Evolutionary conservation across 2,797 vertebrate genomes (phyloP), one percentile per base, ranked within the genome.

Genomic region (Bufotes viridis): DNA sequence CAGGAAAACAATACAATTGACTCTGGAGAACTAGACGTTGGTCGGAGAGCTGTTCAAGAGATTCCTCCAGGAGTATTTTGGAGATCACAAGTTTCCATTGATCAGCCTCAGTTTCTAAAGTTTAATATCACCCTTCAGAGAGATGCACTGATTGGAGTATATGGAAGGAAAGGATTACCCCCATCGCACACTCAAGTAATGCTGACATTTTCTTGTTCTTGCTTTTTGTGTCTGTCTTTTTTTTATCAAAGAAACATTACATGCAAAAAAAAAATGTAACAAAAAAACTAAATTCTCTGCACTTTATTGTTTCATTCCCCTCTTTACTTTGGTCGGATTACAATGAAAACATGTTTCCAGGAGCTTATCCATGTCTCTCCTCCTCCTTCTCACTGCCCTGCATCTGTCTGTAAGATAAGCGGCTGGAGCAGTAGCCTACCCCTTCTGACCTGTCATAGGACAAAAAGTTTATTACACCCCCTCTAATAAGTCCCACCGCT

Each of bases 121-220:
- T 99, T 99, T 96, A 99, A 99, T 96, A 98, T 99, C 94, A 99
- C 98, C 22, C 97, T 99, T 90, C 98, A 98, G 95, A 99, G 97
- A 94, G 98, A 99, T 63, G 98, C 98, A 34, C 90, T 99, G 93
- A 98, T 99, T 22, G 98, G 98, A 91, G 97, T 99, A 1, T 99
- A 99, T 17, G 98, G 98, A 87, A 95, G 98, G 89, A 99, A 99
- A 93, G 98, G 98, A 57, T 96, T 99, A 22, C 97, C 97, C 17
- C 98, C 98, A 26, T 97, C 98, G 80, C 98, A 99, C 91, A 99
- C 98, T 42, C 98, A 99, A 97, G 98, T 99, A 92, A 93, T 69
- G 18, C 22, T 12, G 12, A 7, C 2, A 51, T 78, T 55, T 78
- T 11, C 34, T 22, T 76, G 15, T 75, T 74, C 18, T 74, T 20